These are phyloP conservation scores for Pseudonaja textilis DNA, from an alignment of 2,113 vertebrate genomes.

Conservation along the genomic window DNA sequence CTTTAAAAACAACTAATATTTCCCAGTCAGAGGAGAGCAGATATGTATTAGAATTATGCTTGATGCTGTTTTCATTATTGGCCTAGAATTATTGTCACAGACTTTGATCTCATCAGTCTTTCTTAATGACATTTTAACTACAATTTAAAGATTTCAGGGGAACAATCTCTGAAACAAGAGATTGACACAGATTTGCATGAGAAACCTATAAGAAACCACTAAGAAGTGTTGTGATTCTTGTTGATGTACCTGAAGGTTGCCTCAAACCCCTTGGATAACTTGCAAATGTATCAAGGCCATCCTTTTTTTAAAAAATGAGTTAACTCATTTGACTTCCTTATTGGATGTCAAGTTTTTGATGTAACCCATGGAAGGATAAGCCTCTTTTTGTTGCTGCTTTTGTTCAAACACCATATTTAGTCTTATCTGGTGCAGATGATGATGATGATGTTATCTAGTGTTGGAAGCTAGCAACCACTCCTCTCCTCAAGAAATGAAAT, in stretches of 20 bases:
- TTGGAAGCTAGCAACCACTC: no score
- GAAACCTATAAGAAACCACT: neutral
- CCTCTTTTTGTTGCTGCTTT: neutral
- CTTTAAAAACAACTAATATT: neutral
- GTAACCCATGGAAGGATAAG: neutral
- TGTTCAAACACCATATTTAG: neutral
- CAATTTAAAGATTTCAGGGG: neutral
- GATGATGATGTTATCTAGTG: neutral
- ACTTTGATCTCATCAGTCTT: constrained; percentile 13
- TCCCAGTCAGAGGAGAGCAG: neutral
- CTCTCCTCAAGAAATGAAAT: no score
- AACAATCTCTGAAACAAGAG: neutral
- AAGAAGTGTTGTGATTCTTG: neutral
- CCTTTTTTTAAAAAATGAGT: neutral
- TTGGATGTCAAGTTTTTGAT: neutral
- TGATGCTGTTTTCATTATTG: neutral
- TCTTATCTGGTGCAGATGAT: neutral
- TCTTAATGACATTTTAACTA: neutral
- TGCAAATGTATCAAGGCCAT: neutral
- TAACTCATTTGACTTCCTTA: neutral
- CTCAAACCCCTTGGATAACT: neutral
- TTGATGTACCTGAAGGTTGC: neutral
- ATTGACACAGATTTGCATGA: neutral
- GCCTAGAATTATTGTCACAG: neutral
- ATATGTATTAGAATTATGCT: neutral